Conservation (phyloP, 2,888 invertebrate genomes). For the Trileptium ribeirensis region DNA sequence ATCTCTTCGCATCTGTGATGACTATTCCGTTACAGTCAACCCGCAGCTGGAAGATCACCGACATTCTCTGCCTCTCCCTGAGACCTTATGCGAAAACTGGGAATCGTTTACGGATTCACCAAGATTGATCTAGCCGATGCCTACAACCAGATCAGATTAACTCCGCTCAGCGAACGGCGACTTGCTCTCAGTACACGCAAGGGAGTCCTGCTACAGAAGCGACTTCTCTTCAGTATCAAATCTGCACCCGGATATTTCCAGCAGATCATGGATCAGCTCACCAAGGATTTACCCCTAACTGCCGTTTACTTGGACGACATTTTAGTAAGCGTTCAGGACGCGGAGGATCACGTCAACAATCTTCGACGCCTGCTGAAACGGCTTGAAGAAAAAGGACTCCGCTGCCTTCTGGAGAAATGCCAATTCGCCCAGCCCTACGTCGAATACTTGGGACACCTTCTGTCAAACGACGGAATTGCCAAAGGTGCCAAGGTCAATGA, state of each 20-base stretch:
- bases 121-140: background rate
- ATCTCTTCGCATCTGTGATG: background rate
- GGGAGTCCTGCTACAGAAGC: background rate
- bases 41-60: background rate
- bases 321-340: background rate
- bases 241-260: background rate
- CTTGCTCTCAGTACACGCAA: background rate
- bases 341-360: conserved; percentile 8
- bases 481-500: background rate
- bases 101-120: background rate
- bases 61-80: background rate
- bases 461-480: background rate
- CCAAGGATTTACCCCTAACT: conserved; percentile 35
- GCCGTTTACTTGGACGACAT: conserved; percentile 37
- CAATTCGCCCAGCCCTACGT: background rate
- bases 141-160: background rate
- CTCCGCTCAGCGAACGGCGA: background rate
- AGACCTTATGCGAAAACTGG: conserved; percentile 3
- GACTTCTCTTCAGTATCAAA: background rate
- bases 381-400: background rate
- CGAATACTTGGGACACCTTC: background rate
- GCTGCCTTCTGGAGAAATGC: background rate
- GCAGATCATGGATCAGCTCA: conserved; percentile 38
- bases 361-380: background rate
- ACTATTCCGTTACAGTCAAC: background rate